Conservation (phyloP, 2,888 invertebrate species). For the Thelaira solivaga region DNA sequence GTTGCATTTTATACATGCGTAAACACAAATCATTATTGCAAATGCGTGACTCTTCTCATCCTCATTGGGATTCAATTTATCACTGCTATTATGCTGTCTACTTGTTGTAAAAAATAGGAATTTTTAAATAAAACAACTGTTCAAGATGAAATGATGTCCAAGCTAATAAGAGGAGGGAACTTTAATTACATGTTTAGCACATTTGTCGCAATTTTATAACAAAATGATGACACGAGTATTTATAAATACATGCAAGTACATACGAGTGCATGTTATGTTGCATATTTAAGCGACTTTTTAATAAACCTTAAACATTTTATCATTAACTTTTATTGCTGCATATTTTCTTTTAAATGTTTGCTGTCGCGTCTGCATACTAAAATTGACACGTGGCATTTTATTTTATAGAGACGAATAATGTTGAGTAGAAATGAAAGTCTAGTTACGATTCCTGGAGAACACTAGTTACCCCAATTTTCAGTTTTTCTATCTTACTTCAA, state of each 20-base stretch:
- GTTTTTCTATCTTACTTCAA: too few relatives aligned
- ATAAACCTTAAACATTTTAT: slow-evolving; percentile 43
- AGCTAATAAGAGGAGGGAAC: neutral
- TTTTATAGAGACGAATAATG: neutral
- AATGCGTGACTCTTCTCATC: slow-evolving; percentile 6
- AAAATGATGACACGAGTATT: slow-evolving; percentile 6
- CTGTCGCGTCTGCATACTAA: neutral
- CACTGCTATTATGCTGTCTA: slow-evolving; percentile 6
- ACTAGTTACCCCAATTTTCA: too few relatives aligned
- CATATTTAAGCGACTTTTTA: neutral
- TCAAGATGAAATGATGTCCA: slow-evolving; percentile 13
- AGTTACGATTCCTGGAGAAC: too few relatives aligned
- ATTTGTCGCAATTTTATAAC: slow-evolving; percentile 42
- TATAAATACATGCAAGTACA: too few relatives aligned
- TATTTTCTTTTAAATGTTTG: neutral
- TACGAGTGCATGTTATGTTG: neutral
- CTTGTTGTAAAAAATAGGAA: neutral
- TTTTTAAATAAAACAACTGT: slow-evolving; percentile 20
- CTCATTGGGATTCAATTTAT: slow-evolving; percentile 53
- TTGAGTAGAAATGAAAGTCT: too few relatives aligned
- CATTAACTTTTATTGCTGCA: slow-evolving; percentile 10
- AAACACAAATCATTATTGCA: slow-evolving; percentile 36
- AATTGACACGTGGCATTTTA: neutral
- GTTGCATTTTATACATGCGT: slow-evolving; percentile 14
- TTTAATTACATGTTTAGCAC: slow-evolving; percentile 56